These are phyloP conservation scores for Corythornis leucogaster DNA, from an alignment of 2,797 vertebrate genomes.

Conservation along the genomic window DNA sequence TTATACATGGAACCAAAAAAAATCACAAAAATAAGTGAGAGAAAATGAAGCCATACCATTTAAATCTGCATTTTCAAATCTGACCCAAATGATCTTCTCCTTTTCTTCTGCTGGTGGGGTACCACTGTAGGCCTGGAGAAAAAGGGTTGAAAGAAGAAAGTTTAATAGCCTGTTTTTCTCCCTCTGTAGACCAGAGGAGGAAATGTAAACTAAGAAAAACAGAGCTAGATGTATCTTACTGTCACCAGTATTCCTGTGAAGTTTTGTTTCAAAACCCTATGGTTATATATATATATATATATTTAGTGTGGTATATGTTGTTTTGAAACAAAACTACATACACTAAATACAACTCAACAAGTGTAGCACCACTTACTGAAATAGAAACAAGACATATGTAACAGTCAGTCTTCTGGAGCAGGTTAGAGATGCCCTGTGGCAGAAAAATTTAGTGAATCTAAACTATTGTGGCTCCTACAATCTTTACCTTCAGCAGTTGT, in stretches of 20 bases:
- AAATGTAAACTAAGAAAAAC: neutral
- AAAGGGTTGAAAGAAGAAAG: neutral
- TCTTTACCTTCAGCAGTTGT: neutral
- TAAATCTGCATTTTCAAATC: slow-evolving; percentile 96
- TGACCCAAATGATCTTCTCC: slow-evolving; percentile 97
- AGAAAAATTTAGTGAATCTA: neutral
- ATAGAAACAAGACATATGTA: rapidly evolving
- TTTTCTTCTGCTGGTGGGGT: slow-evolving; percentile 93
- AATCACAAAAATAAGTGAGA: neutral
- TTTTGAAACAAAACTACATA: too few species aligned
- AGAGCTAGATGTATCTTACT: neutral
- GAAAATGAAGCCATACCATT: slow-evolving; percentile 78
- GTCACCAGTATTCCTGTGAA: neutral
- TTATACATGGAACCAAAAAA: neutral
- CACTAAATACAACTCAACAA: neutral
- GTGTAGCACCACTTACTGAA: neutral
- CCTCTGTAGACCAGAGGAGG: neutral
- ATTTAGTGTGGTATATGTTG: too few species aligned
- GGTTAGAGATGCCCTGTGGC: neutral
- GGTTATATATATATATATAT: too few species aligned
- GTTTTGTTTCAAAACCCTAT: neutral
- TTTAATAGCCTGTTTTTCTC: neutral
- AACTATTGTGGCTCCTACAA: neutral
- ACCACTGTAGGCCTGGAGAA: slow-evolving; percentile 91
- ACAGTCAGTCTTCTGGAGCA: neutral